Percentiles rank a stretch among this genome's conserved stretches.
Conservation (phyloP, 2,888 invertebrate species). For the Hydriomena furcata region DNA sequence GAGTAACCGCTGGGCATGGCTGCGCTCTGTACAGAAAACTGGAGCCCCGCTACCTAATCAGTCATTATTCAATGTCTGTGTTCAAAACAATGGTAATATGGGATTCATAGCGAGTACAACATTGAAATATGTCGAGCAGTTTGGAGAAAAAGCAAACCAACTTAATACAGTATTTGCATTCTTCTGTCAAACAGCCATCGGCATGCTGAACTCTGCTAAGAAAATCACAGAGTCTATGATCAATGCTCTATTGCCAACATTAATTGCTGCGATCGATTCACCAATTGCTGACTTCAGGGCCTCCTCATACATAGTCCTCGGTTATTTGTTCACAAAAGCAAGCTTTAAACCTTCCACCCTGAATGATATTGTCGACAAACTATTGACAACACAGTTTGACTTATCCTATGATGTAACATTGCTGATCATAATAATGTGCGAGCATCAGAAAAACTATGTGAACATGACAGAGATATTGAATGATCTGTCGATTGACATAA, state of each 20-base stretch:
- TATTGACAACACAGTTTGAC: conserved; percentile 65
- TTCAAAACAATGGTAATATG: conserved; percentile 69
- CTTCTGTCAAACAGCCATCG: conserved; percentile 89
- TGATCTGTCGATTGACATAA: conserved; percentile 66
- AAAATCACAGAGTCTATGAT: conserved; percentile 86
- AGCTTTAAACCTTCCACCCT: conserved; percentile 85
- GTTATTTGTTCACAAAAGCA: conserved; percentile 86
- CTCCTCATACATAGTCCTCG: conserved; percentile 88
- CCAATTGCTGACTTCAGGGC: conserved; percentile 87
- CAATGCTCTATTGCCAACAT: conserved; percentile 86
- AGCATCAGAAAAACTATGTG: conserved; percentile 82
- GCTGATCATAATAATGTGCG: conserved; percentile 87
- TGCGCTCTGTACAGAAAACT: conserved; percentile 88
- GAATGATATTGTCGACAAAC: conserved; percentile 81
- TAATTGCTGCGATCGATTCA: conserved; percentile 89
- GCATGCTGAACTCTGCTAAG: conserved; percentile 84
- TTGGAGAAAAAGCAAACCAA: conserved; percentile 82
- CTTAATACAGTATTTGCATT: conserved; percentile 91
- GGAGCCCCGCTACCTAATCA: conserved; percentile 89
- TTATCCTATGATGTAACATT: conserved; percentile 84
- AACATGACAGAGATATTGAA: conserved; percentile 80
- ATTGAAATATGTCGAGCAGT: conserved; percentile 80
- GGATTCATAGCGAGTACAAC: conserved; percentile 60
- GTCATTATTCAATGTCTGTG: conserved; percentile 88
- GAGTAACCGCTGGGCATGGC: conserved; percentile 89